phyloP scores from a whole-genome alignment of 2,113 vertebrate genomes.

The Ginglymostoma cirratum region DNA sequence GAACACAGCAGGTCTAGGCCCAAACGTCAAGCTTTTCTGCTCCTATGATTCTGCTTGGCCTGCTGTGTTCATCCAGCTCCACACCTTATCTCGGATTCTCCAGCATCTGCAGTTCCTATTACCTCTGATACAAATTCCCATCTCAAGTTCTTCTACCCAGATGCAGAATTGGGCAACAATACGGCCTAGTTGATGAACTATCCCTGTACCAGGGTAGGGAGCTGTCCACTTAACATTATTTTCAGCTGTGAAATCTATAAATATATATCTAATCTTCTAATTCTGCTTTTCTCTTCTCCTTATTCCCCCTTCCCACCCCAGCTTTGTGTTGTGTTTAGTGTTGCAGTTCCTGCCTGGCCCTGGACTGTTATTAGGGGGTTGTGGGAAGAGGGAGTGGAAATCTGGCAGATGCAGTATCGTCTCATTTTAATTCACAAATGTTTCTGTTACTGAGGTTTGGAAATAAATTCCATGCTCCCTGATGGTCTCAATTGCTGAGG shows the following conservation, averaged over 20 bases:
- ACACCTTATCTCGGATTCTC: too few relatives aligned
- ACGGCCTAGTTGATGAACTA: too few relatives aligned
- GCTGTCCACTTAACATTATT: background rate
- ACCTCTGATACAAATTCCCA: background rate
- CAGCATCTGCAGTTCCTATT: too few relatives aligned
- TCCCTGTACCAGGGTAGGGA: background rate
- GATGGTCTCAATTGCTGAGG: background rate
- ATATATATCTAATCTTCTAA: background rate
- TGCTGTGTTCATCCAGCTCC: too few relatives aligned
- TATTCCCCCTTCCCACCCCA: background rate
- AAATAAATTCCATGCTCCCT: background rate
- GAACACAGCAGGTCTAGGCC: too few relatives aligned
- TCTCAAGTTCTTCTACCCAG: too few relatives aligned
- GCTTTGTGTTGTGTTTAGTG: background rate
- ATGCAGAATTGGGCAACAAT: background rate
- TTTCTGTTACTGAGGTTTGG: background rate
- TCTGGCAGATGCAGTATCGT: background rate
- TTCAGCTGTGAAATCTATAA: background rate
- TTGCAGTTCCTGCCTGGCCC: background rate
- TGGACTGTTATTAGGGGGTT: background rate
- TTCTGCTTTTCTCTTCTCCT: background rate
- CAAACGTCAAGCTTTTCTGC: too few relatives aligned
- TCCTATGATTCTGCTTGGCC: too few relatives aligned
- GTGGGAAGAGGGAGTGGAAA: background rate
- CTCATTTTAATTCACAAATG: background rate